These are phyloP conservation scores for Phoxinus phoxinus DNA, from an alignment of 2,113 vertebrate species.

Conservation along the genomic window DNA sequence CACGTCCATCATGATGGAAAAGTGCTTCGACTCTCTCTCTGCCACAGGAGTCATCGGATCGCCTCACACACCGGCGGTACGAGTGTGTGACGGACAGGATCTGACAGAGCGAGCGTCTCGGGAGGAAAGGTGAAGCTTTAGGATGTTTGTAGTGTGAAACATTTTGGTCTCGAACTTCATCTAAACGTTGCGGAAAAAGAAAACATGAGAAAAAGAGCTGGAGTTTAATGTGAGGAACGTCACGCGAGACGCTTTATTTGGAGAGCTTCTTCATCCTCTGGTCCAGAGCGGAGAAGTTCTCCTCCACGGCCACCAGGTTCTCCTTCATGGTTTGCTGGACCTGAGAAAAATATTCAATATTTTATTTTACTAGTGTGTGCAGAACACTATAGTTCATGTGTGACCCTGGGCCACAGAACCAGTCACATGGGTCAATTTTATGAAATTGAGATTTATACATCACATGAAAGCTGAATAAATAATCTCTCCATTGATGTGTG, in stretches of 20 bases:
- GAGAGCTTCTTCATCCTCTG: conserved; percentile 86
- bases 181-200: conserved; percentile 57
- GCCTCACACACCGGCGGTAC: no score
- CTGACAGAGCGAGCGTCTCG: background rate
- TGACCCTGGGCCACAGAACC: no score
- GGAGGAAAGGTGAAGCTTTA: background rate
- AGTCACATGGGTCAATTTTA: no score
- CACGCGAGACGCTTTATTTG: conserved; percentile 73
- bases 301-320: conserved; percentile 84
- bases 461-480: no score
- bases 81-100: no score
- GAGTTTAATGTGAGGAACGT: conserved; percentile 34
- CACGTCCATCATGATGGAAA: background rate
- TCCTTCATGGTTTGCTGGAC: conserved; percentile 92
- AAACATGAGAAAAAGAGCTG: conserved; percentile 59
- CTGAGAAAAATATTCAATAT: conserved; percentile 61
- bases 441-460: no score
- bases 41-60: background rate
- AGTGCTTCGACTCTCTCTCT: background rate
- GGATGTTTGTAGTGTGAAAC: conserved; percentile 43
- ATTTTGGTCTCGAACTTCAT: conserved; percentile 67
- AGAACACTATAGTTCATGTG: no score
- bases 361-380: no score
- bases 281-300: conserved; percentile 85
- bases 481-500: no score